phyloP scores from a whole-genome alignment of 2,113 vertebrate species.

The Scophthalmus maximus region DNA sequence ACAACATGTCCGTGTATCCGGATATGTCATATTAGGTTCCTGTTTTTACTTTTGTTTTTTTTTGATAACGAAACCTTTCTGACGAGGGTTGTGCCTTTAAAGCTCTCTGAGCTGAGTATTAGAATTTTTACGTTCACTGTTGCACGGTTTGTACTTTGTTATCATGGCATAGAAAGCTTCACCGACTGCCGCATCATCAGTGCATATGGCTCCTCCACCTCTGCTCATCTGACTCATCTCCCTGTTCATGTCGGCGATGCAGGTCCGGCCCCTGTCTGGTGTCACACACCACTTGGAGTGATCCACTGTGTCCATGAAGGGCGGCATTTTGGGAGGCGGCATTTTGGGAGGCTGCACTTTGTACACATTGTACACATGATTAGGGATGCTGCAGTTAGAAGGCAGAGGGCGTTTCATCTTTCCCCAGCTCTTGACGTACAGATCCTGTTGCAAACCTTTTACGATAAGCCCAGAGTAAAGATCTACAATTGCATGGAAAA shows the following conservation, averaged over 20 bases:
- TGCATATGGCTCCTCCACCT: slow-evolving; percentile 72
- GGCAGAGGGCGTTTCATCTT: not conserved
- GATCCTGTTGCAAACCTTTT: rapidly evolving
- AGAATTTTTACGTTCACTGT: rapidly evolving
- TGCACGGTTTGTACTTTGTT: rapidly evolving
- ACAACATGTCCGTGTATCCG: too few relatives aligned
- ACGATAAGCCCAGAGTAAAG: slow-evolving; percentile 66
- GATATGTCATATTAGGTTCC: too few relatives aligned
- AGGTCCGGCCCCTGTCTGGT: not conserved
- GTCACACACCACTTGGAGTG: slow-evolving; percentile 75
- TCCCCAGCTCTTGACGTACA: slow-evolving; percentile 70
- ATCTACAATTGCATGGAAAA: slow-evolving; percentile 35
- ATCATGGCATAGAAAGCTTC: not conserved
- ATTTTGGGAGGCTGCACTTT: not conserved
- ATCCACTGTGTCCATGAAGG: slow-evolving; percentile 49
- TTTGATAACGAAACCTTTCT: not conserved
- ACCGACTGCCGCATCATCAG: not conserved
- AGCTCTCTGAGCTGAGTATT: slow-evolving; percentile 9
- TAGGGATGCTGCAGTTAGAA: slow-evolving; percentile 56
- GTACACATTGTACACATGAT: slow-evolving; percentile 60
- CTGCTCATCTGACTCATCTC: slow-evolving; percentile 59
- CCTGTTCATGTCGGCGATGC: slow-evolving; percentile 73
- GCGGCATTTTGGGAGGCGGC: rapidly evolving
- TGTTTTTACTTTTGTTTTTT: too few relatives aligned
- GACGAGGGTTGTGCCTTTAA: not conserved